Evolutionary conservation across 2,888 invertebrate species (phyloP).

Genomic region (Nowickia ferox): DNA sequence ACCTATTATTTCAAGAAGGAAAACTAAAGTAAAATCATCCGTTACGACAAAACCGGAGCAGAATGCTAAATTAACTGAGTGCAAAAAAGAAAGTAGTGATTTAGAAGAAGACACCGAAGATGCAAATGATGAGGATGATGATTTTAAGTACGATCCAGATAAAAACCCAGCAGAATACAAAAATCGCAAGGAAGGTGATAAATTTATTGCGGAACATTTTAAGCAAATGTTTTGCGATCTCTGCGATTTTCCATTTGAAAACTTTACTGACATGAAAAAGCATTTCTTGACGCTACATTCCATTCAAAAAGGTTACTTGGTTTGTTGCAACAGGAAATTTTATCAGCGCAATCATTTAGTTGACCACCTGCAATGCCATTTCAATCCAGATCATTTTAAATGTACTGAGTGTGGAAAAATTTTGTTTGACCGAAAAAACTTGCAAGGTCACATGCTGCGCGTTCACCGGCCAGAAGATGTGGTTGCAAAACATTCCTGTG

Average conservation of each 20-base stretch:
- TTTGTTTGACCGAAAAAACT: constrained; percentile 76
- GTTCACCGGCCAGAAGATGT: constrained; percentile 79
- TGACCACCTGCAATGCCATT: constrained; percentile 78
- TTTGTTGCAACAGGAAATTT: constrained; percentile 78
- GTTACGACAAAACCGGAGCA: constrained; percentile 34
- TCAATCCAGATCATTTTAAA: constrained; percentile 79
- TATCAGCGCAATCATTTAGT: constrained; percentile 76
- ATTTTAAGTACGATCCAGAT: constrained; percentile 70
- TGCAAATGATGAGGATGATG: constrained; percentile 74
- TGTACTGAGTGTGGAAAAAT: constrained; percentile 76
- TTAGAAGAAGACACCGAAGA: constrained; percentile 4
- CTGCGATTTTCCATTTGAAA: constrained; percentile 76
- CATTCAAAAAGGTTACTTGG: constrained; percentile 76
- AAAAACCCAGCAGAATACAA: constrained; percentile 73
- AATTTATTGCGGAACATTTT: constrained; percentile 77
- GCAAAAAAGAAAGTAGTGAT: constrained; percentile 67
- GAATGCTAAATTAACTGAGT: neutral
- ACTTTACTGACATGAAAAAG: constrained; percentile 76
- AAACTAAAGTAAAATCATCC: constrained; percentile 9
- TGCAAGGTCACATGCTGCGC: constrained; percentile 78
- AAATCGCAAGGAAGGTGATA: constrained; percentile 77
- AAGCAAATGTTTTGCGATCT: constrained; percentile 76
- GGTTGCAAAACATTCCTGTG: constrained; percentile 76
- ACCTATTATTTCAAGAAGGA: neutral
- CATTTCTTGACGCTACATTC: constrained; percentile 76